Base-by-base conservation (phyloP, 2,797 vertebrate species). In the Xiphorhynchus erythropygius region DNA sequence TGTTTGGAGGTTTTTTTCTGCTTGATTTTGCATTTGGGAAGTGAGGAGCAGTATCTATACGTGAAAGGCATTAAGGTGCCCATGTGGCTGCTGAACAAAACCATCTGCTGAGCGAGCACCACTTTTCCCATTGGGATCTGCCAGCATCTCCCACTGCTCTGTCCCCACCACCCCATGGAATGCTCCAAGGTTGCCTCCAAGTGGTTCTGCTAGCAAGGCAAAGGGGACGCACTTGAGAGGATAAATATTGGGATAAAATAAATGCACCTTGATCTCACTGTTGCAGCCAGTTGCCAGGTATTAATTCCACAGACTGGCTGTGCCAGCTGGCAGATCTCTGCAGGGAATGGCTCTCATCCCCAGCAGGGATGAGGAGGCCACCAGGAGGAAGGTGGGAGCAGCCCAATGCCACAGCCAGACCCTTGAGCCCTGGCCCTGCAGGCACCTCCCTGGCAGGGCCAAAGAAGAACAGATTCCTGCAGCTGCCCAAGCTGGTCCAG, bases 121-220 rank as follows among this genome's bases (percentile, higher is more conserved):
- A 4, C 44, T 52, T 44, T 27, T 57, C 33, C 21, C 21, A 3
- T 7, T 41, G 76, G 85, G 60, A 53, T 46, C 24, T 33, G 17
- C 33, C 30, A 30, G 33, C 59, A 35, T 27, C 84, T 74, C 64
- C 65, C 53, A 17, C 28, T 28, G 6, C 52, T 18, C 47, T 10
- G 10, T 55, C 33, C 75, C 42, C 11, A 0, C 24, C 82, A 64
- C 37, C 46, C 32, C 2, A 7, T 5, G 0, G 9, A 47, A 6
- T 17, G 5, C 18, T 28, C 30, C 3, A 1, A 37, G 37, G 42
- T 1, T 28, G 8, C 19, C 44, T 33, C 3, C 5, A 2, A 10
- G 7, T 35, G n/a, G 11, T 56, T 80, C 55, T 60, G 23, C 64
- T 9, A n/a, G 35, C 53, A 13, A 63, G 55, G 59, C 42, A 5